Conservation (phyloP, 1,140 invertebrate genomes). For the Antheraea pernyi region DNA sequence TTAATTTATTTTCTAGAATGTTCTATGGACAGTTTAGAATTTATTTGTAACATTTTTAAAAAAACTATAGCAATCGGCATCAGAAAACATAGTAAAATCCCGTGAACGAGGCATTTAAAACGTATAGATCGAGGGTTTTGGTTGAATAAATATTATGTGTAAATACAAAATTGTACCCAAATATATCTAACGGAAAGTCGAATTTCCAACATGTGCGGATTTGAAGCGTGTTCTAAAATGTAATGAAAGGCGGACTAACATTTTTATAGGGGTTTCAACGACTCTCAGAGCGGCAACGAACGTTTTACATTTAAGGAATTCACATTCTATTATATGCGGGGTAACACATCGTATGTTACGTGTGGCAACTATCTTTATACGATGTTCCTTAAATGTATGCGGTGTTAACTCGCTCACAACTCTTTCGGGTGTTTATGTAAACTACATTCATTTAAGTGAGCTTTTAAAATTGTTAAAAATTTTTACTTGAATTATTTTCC, state of each 20-base stretch:
- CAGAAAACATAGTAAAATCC: conserved; percentile 54
- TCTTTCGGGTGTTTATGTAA: background rate
- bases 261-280: conserved; percentile 77
- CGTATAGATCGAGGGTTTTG: conserved; percentile 60
- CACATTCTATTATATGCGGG: conserved; percentile 70
- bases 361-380: conserved; percentile 66
- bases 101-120: conserved; percentile 51
- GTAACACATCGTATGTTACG: conserved; percentile 69
- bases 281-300: conserved; percentile 54
- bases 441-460: conserved; percentile 5
- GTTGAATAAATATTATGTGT: conserved; percentile 43
- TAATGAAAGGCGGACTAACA: conserved; percentile 76
- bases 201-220: conserved; percentile 28
- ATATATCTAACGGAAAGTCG: conserved; percentile 21
- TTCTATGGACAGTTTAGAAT: background rate
- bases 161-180: conserved; percentile 33
- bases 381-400: conserved; percentile 2
- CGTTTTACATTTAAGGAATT: conserved; percentile 77
- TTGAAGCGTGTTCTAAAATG: conserved; percentile 54
- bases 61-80: conserved; percentile 1
- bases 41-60: background rate
- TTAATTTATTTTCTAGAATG: background rate
- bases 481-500: no score
- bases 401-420: background rate
- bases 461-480: background rate